A percentile compares a stretch with the other conserved stretches of the same genome.
phyloP scores from a whole-genome alignment of 1,140 invertebrate genomes.

The Bombus terrestris region DNA sequence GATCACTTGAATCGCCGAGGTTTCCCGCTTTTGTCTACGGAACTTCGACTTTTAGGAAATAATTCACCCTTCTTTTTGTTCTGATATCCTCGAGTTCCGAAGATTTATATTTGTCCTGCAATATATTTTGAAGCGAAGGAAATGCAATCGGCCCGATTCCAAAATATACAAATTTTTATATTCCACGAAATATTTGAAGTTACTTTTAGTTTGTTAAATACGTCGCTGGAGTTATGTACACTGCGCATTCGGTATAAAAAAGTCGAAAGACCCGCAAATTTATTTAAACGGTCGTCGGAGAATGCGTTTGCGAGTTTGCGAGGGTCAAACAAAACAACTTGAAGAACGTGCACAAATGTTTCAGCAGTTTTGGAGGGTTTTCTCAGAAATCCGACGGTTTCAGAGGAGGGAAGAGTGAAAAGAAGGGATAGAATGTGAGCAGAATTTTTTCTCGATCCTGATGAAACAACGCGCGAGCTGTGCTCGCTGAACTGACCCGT shows the following conservation, averaged over 20 bases:
- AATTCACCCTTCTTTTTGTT: not conserved
- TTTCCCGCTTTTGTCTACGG: constrained; percentile 12
- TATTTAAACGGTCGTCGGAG: not conserved
- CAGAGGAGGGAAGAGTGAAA: not conserved
- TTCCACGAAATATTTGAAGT: not conserved
- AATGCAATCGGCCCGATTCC: not conserved
- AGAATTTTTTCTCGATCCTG: constrained; percentile 6
- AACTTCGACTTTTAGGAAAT: constrained; percentile 6
- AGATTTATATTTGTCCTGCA: not conserved
- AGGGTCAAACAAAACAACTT: not conserved
- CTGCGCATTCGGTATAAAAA: not conserved
- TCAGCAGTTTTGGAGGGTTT: not conserved
- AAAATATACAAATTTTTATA: not conserved
- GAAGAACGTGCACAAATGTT: not conserved
- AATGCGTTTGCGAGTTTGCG: too few relatives aligned
- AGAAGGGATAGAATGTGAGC: not conserved
- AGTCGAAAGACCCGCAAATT: not conserved
- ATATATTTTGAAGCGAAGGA: not conserved
- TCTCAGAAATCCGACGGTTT: not conserved
- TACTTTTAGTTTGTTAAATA: too few relatives aligned
- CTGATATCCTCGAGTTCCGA: not conserved
- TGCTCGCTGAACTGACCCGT: not conserved
- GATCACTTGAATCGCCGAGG: constrained; percentile 3
- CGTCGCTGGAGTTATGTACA: not conserved
- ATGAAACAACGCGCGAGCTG: not conserved